A percentile compares a stretch with the other conserved stretches of the same genome.
Evolutionary conservation across 2,888 invertebrate species (phyloP).

Genomic region (Meandrusa payeni): DNA sequence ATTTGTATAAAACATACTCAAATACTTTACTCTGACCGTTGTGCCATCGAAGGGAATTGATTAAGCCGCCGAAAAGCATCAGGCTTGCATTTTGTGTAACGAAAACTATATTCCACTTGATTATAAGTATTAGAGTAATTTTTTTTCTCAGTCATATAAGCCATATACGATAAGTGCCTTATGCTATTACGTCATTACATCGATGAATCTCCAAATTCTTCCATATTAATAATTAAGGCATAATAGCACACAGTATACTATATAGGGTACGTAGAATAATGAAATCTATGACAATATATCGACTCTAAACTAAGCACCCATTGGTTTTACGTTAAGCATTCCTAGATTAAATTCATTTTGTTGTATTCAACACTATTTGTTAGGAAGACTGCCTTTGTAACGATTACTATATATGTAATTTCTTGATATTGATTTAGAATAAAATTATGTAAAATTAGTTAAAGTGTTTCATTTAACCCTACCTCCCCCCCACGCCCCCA

Average conservation of each 20-base stretch:
- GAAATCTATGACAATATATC: slow-evolving; percentile 5
- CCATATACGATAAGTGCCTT: slow-evolving; percentile 40
- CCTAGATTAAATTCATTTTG: slow-evolving; percentile 26
- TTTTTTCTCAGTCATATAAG: slow-evolving; percentile 44
- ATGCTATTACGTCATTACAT: slow-evolving; percentile 32
- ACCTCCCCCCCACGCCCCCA: no score
- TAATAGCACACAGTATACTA: slow-evolving; percentile 37
- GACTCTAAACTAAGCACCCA: slow-evolving; percentile 13
- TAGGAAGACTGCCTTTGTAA: slow-evolving; percentile 53
- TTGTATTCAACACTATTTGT: slow-evolving; percentile 25
- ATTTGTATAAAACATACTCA: slow-evolving; percentile 41
- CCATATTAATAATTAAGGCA: slow-evolving; percentile 35
- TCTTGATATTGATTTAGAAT: slow-evolving; percentile 47
- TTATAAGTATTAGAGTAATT: slow-evolving; percentile 32
- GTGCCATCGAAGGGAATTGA: slow-evolving; percentile 44
- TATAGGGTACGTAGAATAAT: slow-evolving; percentile 21
- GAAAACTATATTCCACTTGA: slow-evolving; percentile 22
- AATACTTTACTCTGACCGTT: slow-evolving; percentile 45
- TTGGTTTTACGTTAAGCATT: slow-evolving; percentile 25
- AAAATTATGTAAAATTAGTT: slow-evolving; percentile 56
- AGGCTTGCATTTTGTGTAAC: slow-evolving; percentile 39
- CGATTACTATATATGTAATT: slow-evolving; percentile 42
- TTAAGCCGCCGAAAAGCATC: slow-evolving; percentile 31
- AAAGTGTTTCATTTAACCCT: slow-evolving; percentile 32
- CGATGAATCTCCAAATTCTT: slow-evolving; percentile 40